Percentiles rank a stretch among this genome's conserved stretches.
phyloP scores from a whole-genome alignment of 2,797 vertebrate genomes.

The Enteromius thamalakanensis region DNA sequence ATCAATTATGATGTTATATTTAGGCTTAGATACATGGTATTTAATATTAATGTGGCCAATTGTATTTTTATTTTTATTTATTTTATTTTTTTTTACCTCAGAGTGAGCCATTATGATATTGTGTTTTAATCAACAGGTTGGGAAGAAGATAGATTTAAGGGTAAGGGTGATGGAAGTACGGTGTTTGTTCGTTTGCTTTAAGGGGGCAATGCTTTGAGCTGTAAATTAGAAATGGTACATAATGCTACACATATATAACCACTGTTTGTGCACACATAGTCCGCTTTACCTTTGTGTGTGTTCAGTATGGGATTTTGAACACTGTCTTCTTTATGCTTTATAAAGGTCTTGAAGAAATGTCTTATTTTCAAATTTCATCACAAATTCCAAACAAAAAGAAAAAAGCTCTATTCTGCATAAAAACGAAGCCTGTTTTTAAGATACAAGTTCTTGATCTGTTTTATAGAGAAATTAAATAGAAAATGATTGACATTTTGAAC shows the following conservation, averaged over 20 bases:
- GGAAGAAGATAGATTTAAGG: conserved; percentile 67
- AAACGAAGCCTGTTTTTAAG: not conserved
- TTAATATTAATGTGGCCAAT: not conserved
- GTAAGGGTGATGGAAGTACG: conserved; percentile 63
- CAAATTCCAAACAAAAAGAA: not conserved
- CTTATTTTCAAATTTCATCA: not conserved
- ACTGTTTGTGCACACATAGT: conserved; percentile 1
- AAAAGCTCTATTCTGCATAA: not conserved
- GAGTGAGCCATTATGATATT: conserved; percentile 41
- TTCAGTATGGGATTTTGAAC: not conserved
- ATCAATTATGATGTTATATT: not conserved
- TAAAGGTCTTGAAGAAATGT: not conserved
- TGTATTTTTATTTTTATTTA: not conserved
- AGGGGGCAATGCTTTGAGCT: conserved; percentile 20
- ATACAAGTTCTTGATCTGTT: not conserved
- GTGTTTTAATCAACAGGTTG: conserved; percentile 68
- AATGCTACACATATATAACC: not conserved
- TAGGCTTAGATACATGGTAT: not conserved
- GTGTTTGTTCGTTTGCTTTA: conserved; percentile 29
- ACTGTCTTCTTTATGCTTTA: not conserved
- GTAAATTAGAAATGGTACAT: not conserved
- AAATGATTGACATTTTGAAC: not conserved
- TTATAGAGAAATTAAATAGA: not conserved
- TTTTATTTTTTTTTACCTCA: not conserved
- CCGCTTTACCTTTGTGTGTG: conserved; percentile 22